Evolutionary conservation across 2,888 invertebrate genomes (phyloP).

Genomic region (Sisyra terminalis): DNA sequence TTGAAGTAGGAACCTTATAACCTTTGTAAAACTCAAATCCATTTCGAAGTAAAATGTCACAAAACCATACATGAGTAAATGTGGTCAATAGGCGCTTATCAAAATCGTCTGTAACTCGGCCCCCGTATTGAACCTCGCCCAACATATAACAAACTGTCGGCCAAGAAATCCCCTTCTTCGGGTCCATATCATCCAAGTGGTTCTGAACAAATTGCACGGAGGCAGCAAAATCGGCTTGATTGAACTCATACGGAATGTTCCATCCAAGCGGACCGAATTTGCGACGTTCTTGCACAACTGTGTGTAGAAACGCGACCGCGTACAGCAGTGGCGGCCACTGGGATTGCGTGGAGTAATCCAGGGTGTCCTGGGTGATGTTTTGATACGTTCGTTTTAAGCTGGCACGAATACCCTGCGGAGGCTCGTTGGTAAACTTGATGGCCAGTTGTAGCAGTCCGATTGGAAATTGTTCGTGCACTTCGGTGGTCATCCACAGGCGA

Average conservation of each 20-base stretch:
- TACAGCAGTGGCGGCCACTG: constrained; percentile 92
- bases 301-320: constrained; percentile 88
- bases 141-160: constrained; percentile 95
- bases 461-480: constrained; percentile 85
- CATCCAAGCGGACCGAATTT: constrained; percentile 95
- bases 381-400: constrained; percentile 91
- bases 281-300: constrained; percentile 84
- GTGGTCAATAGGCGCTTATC: constrained; percentile 86
- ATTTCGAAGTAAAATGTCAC: constrained; percentile 69
- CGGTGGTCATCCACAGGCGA: constrained; percentile 88
- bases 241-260: constrained; percentile 95
- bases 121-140: constrained; percentile 76
- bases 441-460: constrained; percentile 80
- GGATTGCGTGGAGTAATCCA: constrained; percentile 78
- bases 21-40: constrained; percentile 89
- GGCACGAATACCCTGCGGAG: constrained; percentile 77
- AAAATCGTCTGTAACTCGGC: constrained; percentile 92
- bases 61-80: constrained; percentile 92
- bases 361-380: constrained; percentile 71
- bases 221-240: constrained; percentile 91
- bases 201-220: constrained; percentile 93
- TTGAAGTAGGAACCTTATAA: constrained; percentile 78
- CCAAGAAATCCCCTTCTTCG: constrained; percentile 94
- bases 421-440: constrained; percentile 95
- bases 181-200: constrained; percentile 92